Percentiles rank a stretch among this genome's conserved stretches.
phyloP scores from a whole-genome alignment of 92 coral and sea anemone species.

The Paramuricea clavata region DNA sequence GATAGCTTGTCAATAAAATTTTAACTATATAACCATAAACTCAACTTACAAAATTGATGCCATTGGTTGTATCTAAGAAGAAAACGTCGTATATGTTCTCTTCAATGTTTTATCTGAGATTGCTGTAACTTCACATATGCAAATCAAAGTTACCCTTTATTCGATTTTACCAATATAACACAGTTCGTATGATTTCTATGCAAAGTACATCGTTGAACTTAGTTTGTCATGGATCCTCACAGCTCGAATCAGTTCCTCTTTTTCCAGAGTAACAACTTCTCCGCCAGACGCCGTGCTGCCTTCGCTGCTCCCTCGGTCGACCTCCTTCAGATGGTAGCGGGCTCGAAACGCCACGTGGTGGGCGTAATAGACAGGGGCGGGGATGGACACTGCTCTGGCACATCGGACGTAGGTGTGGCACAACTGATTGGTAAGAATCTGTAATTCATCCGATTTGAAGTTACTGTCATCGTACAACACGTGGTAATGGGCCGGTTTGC shows the following conservation, averaged over 20 bases:
- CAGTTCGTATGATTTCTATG: constrained; percentile 44
- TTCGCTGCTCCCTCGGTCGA: constrained; percentile 69
- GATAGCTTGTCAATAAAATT: no score
- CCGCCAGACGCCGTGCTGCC: constrained; percentile 69
- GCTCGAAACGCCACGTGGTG: constrained; percentile 97
- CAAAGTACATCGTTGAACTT: constrained; percentile 93
- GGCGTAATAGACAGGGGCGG: constrained; percentile 97
- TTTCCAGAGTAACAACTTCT: constrained; percentile 68
- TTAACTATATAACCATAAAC: no score
- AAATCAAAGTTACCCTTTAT: no score
- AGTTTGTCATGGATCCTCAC: constrained; percentile 93
- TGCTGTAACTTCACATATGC: no score
- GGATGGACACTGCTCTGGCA: constrained; percentile 93
- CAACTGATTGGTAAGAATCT: constrained; percentile 86
- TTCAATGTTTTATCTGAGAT: no score
- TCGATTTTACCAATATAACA: not conserved
- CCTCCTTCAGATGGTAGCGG: constrained; percentile 67
- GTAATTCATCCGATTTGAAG: constrained; percentile 84
- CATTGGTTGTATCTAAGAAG: no score
- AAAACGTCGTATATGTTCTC: no score
- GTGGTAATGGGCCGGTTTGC: constrained; percentile 94
- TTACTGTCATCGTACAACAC: constrained; percentile 91
- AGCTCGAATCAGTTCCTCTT: constrained; percentile 81
- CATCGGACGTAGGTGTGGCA: constrained; percentile 95
- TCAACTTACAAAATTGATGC: no score